Conservation (phyloP, 2,888 invertebrate species). For the Oscheius sp. region DNA sequence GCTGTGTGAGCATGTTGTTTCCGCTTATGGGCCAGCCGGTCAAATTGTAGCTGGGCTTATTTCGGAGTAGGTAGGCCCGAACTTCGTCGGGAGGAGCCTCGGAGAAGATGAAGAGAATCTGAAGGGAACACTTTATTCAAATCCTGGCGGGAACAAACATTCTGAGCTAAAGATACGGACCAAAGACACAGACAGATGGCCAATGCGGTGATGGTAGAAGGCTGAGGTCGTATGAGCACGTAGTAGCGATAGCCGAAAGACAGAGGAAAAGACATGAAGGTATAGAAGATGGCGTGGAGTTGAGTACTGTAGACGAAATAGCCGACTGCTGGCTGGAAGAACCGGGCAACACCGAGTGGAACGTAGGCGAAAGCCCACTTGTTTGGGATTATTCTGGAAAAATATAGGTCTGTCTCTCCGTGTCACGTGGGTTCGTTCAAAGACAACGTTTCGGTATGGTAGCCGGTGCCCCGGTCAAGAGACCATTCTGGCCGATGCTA, state of each 20-base stretch:
- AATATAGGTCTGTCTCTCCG: neutral
- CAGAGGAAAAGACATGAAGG: conserved; percentile 60
- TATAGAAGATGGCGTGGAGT: conserved; percentile 61
- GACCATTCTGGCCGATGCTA: conserved; percentile 24
- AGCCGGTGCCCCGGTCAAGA: neutral
- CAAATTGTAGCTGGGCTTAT: conserved; percentile 45
- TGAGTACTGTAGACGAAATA: conserved; percentile 33
- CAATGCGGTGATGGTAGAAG: conserved; percentile 41
- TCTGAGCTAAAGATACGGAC: conserved; percentile 53
- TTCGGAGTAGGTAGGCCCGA: conserved; percentile 40
- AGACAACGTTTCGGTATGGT: conserved; percentile 27
- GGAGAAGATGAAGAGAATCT: conserved; percentile 62
- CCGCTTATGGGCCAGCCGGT: conserved; percentile 48
- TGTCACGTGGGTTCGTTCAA: neutral
- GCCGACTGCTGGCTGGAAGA: conserved; percentile 19
- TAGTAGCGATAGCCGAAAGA: conserved; percentile 64
- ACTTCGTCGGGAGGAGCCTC: conserved; percentile 53
- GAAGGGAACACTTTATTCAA: conserved; percentile 19
- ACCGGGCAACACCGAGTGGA: conserved; percentile 53
- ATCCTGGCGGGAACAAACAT: conserved; percentile 33
- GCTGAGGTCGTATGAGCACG: conserved; percentile 56
- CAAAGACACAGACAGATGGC: conserved; percentile 49
- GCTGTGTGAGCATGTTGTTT: conserved; percentile 57
- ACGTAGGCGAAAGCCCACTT: conserved; percentile 64
- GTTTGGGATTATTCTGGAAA: conserved; percentile 59